Evolutionary conservation across 2,888 invertebrate species (phyloP).

Genomic region (Stenodera caucasica): DNA sequence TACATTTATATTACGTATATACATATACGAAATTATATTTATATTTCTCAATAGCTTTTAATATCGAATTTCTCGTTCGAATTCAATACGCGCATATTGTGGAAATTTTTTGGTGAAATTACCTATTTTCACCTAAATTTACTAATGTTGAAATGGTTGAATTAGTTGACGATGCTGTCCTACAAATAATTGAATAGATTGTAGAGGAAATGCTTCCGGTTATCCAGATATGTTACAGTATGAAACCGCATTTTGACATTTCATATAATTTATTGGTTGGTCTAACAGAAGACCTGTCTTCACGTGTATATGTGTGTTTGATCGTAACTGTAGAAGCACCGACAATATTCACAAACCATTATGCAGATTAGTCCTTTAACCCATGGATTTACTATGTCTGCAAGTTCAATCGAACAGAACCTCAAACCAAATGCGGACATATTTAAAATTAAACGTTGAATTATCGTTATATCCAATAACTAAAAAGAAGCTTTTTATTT

Average conservation of each 20-base stretch:
- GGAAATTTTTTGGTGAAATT: too few species aligned
- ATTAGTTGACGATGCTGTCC: not conserved
- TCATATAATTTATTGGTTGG: slow-evolving; percentile 40
- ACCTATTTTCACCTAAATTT: too few species aligned
- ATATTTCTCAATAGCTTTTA: not conserved
- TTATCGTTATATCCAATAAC: too few species aligned
- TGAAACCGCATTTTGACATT: slow-evolving; percentile 38
- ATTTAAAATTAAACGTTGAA: too few species aligned
- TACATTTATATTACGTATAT: too few species aligned
- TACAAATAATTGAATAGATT: slow-evolving; percentile 4
- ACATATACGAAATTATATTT: not conserved
- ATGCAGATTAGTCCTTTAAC: slow-evolving; percentile 44
- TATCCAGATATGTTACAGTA: slow-evolving; percentile 15
- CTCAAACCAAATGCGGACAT: too few species aligned
- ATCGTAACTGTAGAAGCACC: slow-evolving; percentile 25
- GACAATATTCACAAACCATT: slow-evolving; percentile 47
- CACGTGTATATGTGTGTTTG: slow-evolving; percentile 9
- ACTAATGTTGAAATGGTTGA: not conserved
- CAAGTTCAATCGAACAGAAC: slow-evolving; percentile 37
- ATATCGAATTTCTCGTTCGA: not conserved
- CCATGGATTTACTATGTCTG: slow-evolving; percentile 38
- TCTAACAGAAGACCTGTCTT: slow-evolving; percentile 37
- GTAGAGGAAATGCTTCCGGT: slow-evolving; percentile 2
- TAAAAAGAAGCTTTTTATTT: too few species aligned
- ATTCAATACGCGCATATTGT: too few species aligned